phyloP scores from a whole-genome alignment of 1,140 invertebrate species.

The Drosophila parabipectinata region DNA sequence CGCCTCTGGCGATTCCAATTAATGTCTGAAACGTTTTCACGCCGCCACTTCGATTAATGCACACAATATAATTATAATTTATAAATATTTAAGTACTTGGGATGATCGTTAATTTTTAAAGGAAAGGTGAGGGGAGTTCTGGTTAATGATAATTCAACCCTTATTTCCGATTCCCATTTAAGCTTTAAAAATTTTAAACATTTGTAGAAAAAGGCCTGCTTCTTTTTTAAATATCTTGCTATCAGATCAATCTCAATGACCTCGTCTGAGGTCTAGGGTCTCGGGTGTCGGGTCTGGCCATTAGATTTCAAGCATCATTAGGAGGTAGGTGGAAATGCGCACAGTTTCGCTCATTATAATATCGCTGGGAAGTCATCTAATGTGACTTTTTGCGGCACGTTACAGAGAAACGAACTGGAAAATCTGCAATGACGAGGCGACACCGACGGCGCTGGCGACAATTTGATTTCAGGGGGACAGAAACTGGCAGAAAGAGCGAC shows the following conservation, averaged over 20 bases:
- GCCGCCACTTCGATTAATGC: constrained; percentile 62
- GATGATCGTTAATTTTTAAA: background rate
- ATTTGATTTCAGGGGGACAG: constrained; percentile 56
- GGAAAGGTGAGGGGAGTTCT: background rate
- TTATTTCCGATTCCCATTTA: too few relatives aligned
- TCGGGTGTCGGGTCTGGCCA: background rate
- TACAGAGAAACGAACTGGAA: constrained; percentile 52
- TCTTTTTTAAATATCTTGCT: background rate
- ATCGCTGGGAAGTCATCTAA: constrained; percentile 64
- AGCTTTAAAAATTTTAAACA: constrained; percentile 3
- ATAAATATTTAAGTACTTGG: constrained; percentile 32
- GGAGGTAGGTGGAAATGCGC: constrained; percentile 26
- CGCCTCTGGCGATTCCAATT: constrained; percentile 54
- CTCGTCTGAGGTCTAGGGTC: background rate
- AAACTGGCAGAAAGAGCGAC: constrained; percentile 28
- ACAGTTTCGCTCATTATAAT: constrained; percentile 50
- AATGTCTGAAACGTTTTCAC: constrained; percentile 65
- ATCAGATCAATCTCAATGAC: background rate
- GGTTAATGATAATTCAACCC: background rate
- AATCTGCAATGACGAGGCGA: constrained; percentile 58
- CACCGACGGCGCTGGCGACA: constrained; percentile 41
- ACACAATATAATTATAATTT: constrained; percentile 63
- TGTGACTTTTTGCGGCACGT: constrained; percentile 55
- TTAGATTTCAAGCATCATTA: constrained; percentile 35
- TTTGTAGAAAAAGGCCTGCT: background rate